Evolutionary conservation across 2,888 invertebrate species (phyloP).

Genomic region (Allacma fusca): DNA sequence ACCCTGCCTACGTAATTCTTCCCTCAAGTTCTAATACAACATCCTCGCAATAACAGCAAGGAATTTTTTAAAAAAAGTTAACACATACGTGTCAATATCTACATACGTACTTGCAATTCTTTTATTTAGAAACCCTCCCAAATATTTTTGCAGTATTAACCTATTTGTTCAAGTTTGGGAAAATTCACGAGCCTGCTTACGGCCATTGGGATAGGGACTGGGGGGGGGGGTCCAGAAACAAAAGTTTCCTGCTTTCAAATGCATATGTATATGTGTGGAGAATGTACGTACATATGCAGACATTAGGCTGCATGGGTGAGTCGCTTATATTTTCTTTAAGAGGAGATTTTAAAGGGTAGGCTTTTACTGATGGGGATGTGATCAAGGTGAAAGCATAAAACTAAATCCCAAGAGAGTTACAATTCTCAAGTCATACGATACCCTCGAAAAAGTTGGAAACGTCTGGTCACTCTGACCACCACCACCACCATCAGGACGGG

Average conservation of each 20-base stretch:
- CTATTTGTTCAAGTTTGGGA: no score
- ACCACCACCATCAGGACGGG: background rate
- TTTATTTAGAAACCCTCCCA: no score
- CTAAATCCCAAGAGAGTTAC: constrained; percentile 42
- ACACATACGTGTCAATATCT: no score
- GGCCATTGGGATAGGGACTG: no score
- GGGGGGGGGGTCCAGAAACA: no score
- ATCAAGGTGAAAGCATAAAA: constrained; percentile 55
- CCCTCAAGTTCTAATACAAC: background rate
- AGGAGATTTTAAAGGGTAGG: background rate
- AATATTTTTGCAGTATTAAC: no score
- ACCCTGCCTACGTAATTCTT: constrained; percentile 28
- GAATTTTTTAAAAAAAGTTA: no score
- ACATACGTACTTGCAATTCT: no score
- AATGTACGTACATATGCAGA: background rate
- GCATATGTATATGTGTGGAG: no score
- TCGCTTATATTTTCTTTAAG: background rate
- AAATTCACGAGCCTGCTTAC: no score
- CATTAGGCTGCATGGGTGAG: background rate
- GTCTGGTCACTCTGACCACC: background rate
- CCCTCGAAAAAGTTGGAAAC: background rate
- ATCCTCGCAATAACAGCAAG: no score
- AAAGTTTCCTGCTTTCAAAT: no score
- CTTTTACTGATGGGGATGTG: constrained; percentile 31
- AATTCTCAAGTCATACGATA: constrained; percentile 34